Percentiles rank a stretch among this genome's conserved stretches.
These are phyloP conservation scores for Thryonomys swinderianus DNA, from an alignment of 2,113 vertebrate genomes.

Conservation along the genomic window DNA sequence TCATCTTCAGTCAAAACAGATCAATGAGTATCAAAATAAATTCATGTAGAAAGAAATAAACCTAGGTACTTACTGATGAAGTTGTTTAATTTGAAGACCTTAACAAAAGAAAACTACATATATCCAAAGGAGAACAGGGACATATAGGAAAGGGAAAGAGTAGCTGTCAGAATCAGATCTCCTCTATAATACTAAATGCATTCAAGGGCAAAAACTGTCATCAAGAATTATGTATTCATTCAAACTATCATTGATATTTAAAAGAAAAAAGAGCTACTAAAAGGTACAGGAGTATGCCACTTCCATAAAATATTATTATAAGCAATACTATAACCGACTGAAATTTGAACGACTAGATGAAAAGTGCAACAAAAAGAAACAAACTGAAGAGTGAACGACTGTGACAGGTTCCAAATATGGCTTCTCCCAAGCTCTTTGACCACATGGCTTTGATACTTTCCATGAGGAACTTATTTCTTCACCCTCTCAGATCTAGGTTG, in stretches of 20 bases:
- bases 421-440: neutral
- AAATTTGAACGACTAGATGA: neutral
- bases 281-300: neutral
- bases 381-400: neutral
- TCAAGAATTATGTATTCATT: neutral
- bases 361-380: neutral
- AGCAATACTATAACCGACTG: neutral
- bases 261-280: neutral
- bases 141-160: neutral
- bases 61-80: neutral
- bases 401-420: neutral
- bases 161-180: neutral
- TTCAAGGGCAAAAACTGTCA: conserved; percentile 1
- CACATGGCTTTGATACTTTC: neutral
- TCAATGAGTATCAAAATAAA: neutral
- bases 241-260: conserved; percentile 15
- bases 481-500: neutral
- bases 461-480: neutral
- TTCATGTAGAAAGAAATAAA: conserved; percentile 29
- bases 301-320: neutral
- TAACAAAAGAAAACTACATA: neutral
- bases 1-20: neutral
- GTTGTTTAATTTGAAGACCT: neutral
- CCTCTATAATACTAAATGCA: neutral
- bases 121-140: neutral